A percentile compares a stretch with the other conserved stretches of the same genome.
Evolutionary conservation across 2,888 invertebrate genomes (phyloP).

Genomic region (Petrolisthes manimaculis): DNA sequence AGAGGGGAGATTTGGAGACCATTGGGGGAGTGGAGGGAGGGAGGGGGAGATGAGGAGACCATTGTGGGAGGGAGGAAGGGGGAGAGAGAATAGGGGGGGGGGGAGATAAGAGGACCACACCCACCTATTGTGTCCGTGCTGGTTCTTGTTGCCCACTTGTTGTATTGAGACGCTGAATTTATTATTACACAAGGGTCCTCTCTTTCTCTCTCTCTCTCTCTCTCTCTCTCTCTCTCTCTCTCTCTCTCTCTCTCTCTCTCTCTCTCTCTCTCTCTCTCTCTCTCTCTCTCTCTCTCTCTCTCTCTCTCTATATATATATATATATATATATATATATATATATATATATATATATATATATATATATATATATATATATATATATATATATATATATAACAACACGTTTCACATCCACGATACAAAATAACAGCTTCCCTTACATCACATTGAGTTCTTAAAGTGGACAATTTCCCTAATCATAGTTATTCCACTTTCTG

Average conservation of each 20-base stretch:
- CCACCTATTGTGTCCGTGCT: no score
- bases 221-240: constrained; percentile 5
- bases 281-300: background rate
- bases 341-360: no score
- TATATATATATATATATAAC: no score
- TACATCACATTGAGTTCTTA: no score
- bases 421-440: no score
- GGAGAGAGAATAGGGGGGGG: background rate
- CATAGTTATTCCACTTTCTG: no score
- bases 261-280: background rate
- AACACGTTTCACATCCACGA: no score
- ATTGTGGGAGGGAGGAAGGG: background rate
- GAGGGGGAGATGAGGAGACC: background rate
- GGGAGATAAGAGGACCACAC: background rate
- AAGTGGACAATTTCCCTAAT: no score
- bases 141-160: background rate
- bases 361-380: no score
- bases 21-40: background rate
- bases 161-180: background rate
- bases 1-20: background rate
- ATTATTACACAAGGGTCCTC: no score
- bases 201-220: constrained; percentile 17
- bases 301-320: background rate
- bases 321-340: no score
- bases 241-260: background rate